Percentiles rank a stretch among this genome's conserved stretches.
phyloP scores from a whole-genome alignment of 92 coral and sea anemone species.

The Epizoanthus scotinus region DNA sequence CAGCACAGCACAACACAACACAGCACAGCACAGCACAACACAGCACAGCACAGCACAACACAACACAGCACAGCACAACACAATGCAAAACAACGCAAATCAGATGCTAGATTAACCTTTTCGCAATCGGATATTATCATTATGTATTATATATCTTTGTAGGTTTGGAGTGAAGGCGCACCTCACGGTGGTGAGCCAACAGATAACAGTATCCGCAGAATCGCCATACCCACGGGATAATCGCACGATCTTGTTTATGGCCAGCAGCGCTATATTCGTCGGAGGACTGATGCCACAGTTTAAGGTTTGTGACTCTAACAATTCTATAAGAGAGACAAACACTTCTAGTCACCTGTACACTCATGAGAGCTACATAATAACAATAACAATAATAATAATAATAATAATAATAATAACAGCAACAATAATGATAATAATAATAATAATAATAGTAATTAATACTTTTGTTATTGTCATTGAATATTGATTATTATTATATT shows the following conservation, averaged over 20 bases:
- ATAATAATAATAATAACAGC: no score
- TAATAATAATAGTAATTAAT: no score
- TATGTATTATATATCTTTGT: neutral
- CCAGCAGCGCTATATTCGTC: constrained; percentile 55
- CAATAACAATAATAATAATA: no score
- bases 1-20: neutral
- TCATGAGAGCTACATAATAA: no score
- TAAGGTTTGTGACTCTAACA: constrained; percentile 31
- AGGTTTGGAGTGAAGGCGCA: constrained; percentile 34
- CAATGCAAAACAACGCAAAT: neutral
- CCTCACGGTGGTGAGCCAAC: constrained; percentile 30
- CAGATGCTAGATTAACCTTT: neutral
- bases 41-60: neutral
- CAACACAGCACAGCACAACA: neutral
- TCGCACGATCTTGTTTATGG: constrained; percentile 34
- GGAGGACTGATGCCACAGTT: constrained; percentile 60
- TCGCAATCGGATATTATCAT: neutral
- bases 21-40: neutral
- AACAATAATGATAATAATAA: no score
- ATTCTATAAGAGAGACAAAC: neutral
- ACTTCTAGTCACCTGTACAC: no score
- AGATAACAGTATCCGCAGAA: constrained; percentile 38
- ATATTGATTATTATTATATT: no score
- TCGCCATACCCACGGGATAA: constrained; percentile 21
- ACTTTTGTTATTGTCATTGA: no score